Conservation (phyloP, 2,888 invertebrate genomes). For the Hemithea aestivaria region DNA sequence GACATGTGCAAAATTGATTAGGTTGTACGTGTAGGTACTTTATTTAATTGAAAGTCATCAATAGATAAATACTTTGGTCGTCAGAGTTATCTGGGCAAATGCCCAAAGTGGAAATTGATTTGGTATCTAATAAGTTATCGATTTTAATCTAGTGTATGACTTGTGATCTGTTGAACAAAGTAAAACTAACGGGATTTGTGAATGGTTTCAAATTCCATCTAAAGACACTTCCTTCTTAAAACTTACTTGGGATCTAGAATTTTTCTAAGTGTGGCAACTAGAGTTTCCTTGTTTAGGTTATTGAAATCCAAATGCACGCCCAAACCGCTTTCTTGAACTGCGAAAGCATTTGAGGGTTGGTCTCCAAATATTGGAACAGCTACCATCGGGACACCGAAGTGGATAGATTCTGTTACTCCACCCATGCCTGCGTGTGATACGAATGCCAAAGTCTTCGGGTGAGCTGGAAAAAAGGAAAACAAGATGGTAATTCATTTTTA, state of each 20-base stretch:
- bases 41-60: too few species aligned
- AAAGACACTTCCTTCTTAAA: background rate
- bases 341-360: conserved; percentile 78
- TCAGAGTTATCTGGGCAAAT: too few species aligned
- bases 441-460: conserved; percentile 80
- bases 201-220: too few species aligned
- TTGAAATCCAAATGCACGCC: conserved; percentile 69
- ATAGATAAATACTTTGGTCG: too few species aligned
- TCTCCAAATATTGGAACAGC: conserved; percentile 80
- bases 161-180: too few species aligned
- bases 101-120: too few species aligned
- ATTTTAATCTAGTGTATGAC: too few species aligned
- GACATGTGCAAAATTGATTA: too few species aligned
- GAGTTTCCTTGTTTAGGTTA: conserved; percentile 67
- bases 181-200: too few species aligned
- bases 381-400: conserved; percentile 79
- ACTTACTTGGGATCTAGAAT: conserved; percentile 78
- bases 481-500: too few species aligned
- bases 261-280: conserved; percentile 71
- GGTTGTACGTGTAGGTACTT: too few species aligned
- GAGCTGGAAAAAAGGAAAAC: conserved; percentile 71
- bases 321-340: conserved; percentile 75
- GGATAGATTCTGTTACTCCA: conserved; percentile 79
- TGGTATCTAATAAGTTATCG: too few species aligned
- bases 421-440: conserved; percentile 80